A percentile compares a stretch with the other conserved stretches of the same genome.
Evolutionary conservation across 1,140 invertebrate genomes (phyloP).

Genomic region (Neelides sp.): DNA sequence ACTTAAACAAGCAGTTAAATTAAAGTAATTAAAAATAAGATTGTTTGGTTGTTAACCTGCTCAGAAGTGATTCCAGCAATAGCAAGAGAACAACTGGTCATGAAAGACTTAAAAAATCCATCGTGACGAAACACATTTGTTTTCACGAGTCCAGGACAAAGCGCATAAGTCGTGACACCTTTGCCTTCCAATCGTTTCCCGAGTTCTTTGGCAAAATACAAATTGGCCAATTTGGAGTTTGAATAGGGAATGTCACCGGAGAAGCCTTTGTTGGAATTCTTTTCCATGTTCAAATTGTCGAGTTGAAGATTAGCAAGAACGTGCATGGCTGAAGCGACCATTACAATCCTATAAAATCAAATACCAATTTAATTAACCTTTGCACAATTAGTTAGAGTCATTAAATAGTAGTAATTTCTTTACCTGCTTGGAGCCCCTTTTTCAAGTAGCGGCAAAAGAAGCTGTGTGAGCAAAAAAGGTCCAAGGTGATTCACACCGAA

Average conservation of each 20-base stretch:
- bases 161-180: conserved; percentile 1
- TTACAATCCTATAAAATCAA: conserved; percentile 7
- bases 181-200: background rate
- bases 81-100: too few relatives aligned
- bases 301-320: conserved; percentile 1
- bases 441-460: conserved; percentile 3
- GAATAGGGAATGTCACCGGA: background rate
- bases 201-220: conserved; percentile 7
- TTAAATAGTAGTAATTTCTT: too few relatives aligned
- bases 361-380: background rate
- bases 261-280: background rate
- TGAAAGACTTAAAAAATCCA: too few relatives aligned
- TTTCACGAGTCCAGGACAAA: conserved; percentile 12
- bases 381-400: too few relatives aligned
- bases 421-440: conserved; percentile 1
- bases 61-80: too few relatives aligned
- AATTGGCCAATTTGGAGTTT: background rate
- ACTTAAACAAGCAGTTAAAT: too few relatives aligned
- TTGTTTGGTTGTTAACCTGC: too few relatives aligned
- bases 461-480: conserved; percentile 16
- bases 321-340: conserved; percentile 6
- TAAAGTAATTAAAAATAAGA: too few relatives aligned
- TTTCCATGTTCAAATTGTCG: conserved; percentile 10
- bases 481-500: conserved; percentile 13
- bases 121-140: conserved; percentile 29